phyloP scores from a whole-genome alignment of 2,113 vertebrate genomes.

The Brachypodius melanocephalos region DNA sequence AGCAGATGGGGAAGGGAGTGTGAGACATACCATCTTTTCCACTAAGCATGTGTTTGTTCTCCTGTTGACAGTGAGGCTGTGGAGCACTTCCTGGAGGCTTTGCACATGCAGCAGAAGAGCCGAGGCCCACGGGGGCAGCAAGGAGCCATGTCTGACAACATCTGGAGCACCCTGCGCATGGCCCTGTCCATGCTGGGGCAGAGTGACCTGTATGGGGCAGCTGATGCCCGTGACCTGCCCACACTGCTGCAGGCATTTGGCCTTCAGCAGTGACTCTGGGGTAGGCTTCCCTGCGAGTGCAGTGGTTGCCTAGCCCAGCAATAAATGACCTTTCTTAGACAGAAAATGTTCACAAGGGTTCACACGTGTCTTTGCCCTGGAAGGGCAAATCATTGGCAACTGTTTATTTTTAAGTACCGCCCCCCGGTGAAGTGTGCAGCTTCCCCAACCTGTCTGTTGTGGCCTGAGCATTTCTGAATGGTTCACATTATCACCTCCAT shows the following conservation, averaged over 20 bases:
- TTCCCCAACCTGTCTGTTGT: neutral
- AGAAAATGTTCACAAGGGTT: neutral
- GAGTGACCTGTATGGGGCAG: constrained; percentile 88
- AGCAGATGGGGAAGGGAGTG: neutral
- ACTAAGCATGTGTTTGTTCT: neutral
- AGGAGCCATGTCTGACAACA: constrained; percentile 93
- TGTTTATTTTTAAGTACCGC: neutral
- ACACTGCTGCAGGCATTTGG: constrained; percentile 86
- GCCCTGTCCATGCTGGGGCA: constrained; percentile 98
- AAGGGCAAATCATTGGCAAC: neutral
- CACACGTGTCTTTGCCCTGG: neutral
- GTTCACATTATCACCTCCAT: neutral
- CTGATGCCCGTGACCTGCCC: constrained; percentile 87
- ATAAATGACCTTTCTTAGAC: constrained; percentile 37
- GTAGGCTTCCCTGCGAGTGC: constrained; percentile 72
- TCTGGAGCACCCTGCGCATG: constrained; percentile 97
- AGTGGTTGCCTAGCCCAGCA: constrained; percentile 15
- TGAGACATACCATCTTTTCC: neutral
- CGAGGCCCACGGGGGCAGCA: constrained; percentile 71
- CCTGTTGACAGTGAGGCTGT: constrained; percentile 87
- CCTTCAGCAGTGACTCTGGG: constrained; percentile 82
- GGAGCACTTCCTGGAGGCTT: constrained; percentile 96
- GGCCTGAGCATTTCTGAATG: neutral
- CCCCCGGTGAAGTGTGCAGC: neutral
- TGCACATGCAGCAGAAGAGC: constrained; percentile 89